Base-by-base conservation (phyloP, 2,888 invertebrate genomes). In the Drosophila siamana region DNA sequence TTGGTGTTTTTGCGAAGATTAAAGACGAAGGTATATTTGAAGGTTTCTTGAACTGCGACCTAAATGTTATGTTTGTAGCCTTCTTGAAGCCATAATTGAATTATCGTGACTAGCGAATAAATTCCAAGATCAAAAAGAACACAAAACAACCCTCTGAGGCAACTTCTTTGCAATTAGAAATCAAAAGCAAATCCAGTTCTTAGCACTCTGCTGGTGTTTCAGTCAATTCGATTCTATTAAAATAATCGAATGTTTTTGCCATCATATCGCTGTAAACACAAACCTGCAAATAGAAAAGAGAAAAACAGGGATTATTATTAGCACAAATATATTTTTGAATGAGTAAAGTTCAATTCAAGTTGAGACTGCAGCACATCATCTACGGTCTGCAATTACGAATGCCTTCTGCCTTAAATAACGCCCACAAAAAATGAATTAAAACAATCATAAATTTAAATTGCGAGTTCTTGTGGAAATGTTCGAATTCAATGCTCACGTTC, bases 381-480 rank as follows among this genome's bases (percentile, higher is more conserved):
- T 47, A 19, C 38, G 46, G 51, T 50, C 40, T 52, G 63, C 73
- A 79, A 75, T 81, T 79, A 73, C 60, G 63, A 55, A 55, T 47
- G 54, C 63, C 36, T 47, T 47, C 50, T 54, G 52, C 13, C 69
- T 55, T 46, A 65, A 67, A 61, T 50, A 50, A 77, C 80, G 80
- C 80, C 83, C 83, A 77, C 83, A 73, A 68, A 68, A 30, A 30
- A 54, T 69, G 69, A 82, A 80, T 83, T 80, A 80, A 78, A 78
- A 78, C 56, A 80, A 80, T 83, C 80, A 75, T 81, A 83, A 81
- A 78, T 83, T 73, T 55, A 57, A 83, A 62, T 63, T 57, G 66
- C 69, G 66, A 74, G 63, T 52, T 65, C 59, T 71, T 19, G 44
- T 13, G 46, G 55, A 60, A 52, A 51, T 54, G 30, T 52, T 61